These are phyloP conservation scores for Teleogryllus occipitalis DNA, from an alignment of 1,140 invertebrate species.

Conservation along the genomic window DNA sequence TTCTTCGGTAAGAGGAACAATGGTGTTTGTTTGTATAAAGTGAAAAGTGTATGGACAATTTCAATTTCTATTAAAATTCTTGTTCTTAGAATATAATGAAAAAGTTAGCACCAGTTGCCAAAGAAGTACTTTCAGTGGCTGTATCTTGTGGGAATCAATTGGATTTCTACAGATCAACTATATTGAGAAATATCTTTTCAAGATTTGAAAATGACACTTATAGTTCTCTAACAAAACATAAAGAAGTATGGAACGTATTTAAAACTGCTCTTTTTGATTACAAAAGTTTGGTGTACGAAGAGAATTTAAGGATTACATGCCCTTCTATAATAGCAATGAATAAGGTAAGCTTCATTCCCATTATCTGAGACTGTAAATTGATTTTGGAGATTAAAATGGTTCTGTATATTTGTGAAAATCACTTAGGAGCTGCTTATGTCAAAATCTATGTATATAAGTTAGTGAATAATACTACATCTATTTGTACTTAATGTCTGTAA, in stretches of 20 bases:
- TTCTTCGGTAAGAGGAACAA: not conserved
- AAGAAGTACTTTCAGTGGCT: not conserved
- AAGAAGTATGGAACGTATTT: constrained; percentile 12
- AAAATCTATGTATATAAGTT: not conserved
- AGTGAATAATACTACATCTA: not conserved
- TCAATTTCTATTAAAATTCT: not conserved
- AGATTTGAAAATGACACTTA: constrained; percentile 1
- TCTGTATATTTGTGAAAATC: not conserved
- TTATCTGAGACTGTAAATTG: not conserved
- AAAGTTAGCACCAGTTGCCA: not conserved
- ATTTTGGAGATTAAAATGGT: not conserved
- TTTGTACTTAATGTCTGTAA: too few species aligned
- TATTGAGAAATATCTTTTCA: constrained; percentile 8
- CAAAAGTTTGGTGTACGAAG: not conserved
- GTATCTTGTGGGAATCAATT: not conserved
- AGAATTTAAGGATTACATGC: not conserved
- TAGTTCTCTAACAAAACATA: not conserved
- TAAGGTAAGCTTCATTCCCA: constrained; percentile 5
- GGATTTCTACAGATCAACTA: constrained; percentile 6
- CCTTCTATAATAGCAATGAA: constrained; percentile 11
- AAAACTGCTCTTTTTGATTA: constrained; percentile 5
- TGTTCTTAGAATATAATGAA: constrained; percentile 10
- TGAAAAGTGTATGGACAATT: not conserved
- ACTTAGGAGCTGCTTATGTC: not conserved
- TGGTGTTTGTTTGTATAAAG: not conserved